phyloP scores from a whole-genome alignment of 30 jellyfish, hydroid and myxozoan species.

The Cassiopea andromeda region DNA sequence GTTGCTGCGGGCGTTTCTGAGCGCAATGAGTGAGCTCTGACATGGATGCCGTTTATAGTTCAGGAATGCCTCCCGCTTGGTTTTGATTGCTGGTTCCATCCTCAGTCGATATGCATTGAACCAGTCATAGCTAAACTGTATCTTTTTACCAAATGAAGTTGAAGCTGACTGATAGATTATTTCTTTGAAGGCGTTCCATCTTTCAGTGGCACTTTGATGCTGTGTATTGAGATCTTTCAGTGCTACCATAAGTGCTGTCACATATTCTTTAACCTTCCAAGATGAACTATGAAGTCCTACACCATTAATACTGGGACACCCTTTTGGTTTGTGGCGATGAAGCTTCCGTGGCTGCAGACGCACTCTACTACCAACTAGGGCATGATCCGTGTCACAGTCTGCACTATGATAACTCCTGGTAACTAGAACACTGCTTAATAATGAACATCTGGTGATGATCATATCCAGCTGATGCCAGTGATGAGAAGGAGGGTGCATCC shows the following conservation, averaged over 20 bases:
- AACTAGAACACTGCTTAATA: conserved; percentile 14
- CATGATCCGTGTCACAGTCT: conserved; percentile 60
- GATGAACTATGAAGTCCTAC: neutral
- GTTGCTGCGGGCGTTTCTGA: conserved; percentile 31
- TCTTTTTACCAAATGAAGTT: neutral
- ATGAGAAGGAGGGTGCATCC: conserved; percentile 50
- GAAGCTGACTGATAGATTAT: neutral
- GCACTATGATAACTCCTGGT: conserved; percentile 37
- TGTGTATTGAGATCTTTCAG: neutral
- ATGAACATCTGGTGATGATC: conserved; percentile 41
- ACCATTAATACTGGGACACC: neutral
- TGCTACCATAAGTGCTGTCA: neutral
- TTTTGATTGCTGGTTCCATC: conserved; percentile 37
- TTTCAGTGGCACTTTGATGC: neutral
- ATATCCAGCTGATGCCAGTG: conserved; percentile 57
- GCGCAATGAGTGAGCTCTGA: conserved; percentile 17
- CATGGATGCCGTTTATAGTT: conserved; percentile 11
- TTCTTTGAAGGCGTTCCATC: neutral
- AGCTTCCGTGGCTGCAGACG: conserved; percentile 2
- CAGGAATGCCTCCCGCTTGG: conserved; percentile 36
- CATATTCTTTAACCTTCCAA: neutral
- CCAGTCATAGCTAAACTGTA: neutral
- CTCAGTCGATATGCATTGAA: neutral
- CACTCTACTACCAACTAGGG: conserved; percentile 36
- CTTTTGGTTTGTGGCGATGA: conserved; percentile 3